A percentile compares a stretch with the other conserved stretches of the same genome.
These are phyloP conservation scores for Apis cerana DNA, from an alignment of 1,140 invertebrate species.

Conservation along the genomic window DNA sequence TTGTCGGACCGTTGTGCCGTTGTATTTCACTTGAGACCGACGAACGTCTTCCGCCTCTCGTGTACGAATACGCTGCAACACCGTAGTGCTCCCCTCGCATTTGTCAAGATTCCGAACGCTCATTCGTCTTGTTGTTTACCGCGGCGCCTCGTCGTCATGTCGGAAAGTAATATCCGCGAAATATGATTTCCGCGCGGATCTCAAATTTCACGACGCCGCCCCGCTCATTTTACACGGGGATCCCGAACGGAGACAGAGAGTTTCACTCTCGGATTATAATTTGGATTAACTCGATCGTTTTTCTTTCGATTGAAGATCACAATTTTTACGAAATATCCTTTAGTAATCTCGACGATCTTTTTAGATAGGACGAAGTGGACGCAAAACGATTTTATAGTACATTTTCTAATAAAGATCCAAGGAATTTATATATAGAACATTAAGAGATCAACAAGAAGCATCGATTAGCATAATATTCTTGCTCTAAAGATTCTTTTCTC, in stretches of 20 bases:
- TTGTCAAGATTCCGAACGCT: conserved; percentile 64
- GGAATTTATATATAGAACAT: too few relatives aligned
- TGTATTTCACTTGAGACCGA: conserved; percentile 56
- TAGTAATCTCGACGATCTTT: too few relatives aligned
- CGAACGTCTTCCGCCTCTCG: conserved; percentile 56
- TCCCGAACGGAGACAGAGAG: background rate
- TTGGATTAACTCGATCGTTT: background rate
- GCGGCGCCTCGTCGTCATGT: conserved; percentile 49
- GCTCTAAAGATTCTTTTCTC: too few relatives aligned
- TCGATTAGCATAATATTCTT: too few relatives aligned
- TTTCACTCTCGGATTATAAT: background rate
- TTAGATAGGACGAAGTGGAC: too few relatives aligned
- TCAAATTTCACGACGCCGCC: conserved; percentile 10
- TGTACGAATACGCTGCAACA: conserved; percentile 29
- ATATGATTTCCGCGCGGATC: conserved; percentile 39
- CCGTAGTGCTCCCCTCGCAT: conserved; percentile 53
- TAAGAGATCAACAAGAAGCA: too few relatives aligned
- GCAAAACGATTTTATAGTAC: too few relatives aligned
- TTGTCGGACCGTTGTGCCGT: conserved; percentile 49
- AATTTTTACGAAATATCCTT: too few relatives aligned
- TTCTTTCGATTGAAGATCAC: too few relatives aligned
- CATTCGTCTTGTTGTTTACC: conserved; percentile 64
- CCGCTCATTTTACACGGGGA: background rate
- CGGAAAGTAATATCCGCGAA: conserved; percentile 54
- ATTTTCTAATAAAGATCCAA: too few relatives aligned